A percentile compares a stretch with the other conserved stretches of the same genome.
These are phyloP conservation scores for Stomatorhinus walkeri DNA, from an alignment of 2,797 vertebrate species.

Conservation along the genomic window DNA sequence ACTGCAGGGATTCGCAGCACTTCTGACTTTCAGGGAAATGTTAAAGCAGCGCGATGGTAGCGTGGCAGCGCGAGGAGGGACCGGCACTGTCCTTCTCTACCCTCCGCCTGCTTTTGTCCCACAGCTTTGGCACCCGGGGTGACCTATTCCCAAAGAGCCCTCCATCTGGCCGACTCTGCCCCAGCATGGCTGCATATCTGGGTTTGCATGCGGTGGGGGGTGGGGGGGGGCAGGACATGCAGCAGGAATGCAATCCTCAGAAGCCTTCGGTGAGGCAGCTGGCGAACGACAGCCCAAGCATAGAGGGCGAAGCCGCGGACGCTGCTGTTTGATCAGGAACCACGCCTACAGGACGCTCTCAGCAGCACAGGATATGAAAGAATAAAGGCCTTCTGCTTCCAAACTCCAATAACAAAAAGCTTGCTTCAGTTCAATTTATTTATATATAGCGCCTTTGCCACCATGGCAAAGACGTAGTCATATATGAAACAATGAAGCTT, in stretches of 20 bases:
- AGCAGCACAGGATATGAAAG: background rate
- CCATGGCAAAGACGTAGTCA: background rate
- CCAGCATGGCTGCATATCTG: background rate
- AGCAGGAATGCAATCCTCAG: background rate
- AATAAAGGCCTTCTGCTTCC: background rate
- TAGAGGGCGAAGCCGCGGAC: background rate
- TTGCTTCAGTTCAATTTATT: background rate
- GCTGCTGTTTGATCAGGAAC: background rate
- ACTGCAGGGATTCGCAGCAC: background rate
- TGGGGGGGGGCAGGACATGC: background rate
- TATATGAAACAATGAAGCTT: background rate
- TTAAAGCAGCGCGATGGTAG: background rate
- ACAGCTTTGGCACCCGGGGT: background rate
- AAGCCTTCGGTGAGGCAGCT: background rate
- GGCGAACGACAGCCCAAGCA: background rate
- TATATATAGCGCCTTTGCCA: background rate
- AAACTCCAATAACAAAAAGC: background rate
- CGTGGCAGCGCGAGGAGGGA: background rate
- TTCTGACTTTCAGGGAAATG: background rate
- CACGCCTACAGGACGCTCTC: background rate
- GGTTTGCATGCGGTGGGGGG: background rate
- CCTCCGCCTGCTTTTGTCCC: slow-evolving; percentile 2
- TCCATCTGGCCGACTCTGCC: background rate
- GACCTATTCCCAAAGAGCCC: slow-evolving; percentile 3
- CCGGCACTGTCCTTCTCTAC: background rate